These are phyloP conservation scores for Pseudochirops cupreus DNA, from an alignment of 2,797 vertebrate species.

Conservation along the genomic window DNA sequence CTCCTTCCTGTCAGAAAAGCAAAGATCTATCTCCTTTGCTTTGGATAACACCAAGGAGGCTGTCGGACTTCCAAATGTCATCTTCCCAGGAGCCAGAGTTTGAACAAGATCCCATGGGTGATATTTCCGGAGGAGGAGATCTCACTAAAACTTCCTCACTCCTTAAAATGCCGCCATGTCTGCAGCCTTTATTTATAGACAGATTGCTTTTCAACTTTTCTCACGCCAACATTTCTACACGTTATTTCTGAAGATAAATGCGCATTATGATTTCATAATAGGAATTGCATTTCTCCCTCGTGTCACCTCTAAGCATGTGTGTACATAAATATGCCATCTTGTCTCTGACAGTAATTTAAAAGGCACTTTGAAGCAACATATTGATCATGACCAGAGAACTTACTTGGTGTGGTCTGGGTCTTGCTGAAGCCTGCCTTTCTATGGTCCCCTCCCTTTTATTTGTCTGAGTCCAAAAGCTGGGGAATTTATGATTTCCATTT, in stretches of 20 bases:
- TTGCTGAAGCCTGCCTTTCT: constrained; percentile 24
- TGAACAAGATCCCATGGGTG: constrained; percentile 59
- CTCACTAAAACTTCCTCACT: neutral
- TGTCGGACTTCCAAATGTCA: neutral
- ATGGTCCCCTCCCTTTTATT: neutral
- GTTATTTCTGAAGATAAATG: constrained; percentile 82
- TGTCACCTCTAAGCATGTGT: constrained; percentile 80
- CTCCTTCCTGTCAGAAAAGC: neutral
- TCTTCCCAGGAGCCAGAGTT: constrained; percentile 59
- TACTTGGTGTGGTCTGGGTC: constrained; percentile 64
- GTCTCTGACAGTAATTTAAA: constrained; percentile 81
- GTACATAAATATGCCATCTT: constrained; percentile 79
- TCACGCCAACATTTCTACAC: constrained; percentile 73
- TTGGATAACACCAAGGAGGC: neutral
- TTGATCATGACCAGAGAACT: constrained; percentile 75
- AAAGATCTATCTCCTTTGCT: neutral
- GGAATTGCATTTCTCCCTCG: constrained; percentile 79
- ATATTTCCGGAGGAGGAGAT: constrained; percentile 58
- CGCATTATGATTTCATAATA: constrained; percentile 82
- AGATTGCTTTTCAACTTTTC: constrained; percentile 79
- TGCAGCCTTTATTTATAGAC: constrained; percentile 79
- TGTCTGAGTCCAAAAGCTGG: constrained; percentile 47
- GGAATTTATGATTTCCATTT: constrained; percentile 61
- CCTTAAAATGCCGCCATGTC: constrained; percentile 76
- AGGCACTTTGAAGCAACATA: constrained; percentile 80